A percentile compares a stretch with the other conserved stretches of the same genome.
These are phyloP conservation scores for Drosophila eugracilis DNA, from an alignment of 1,140 invertebrate genomes.

Conservation along the genomic window DNA sequence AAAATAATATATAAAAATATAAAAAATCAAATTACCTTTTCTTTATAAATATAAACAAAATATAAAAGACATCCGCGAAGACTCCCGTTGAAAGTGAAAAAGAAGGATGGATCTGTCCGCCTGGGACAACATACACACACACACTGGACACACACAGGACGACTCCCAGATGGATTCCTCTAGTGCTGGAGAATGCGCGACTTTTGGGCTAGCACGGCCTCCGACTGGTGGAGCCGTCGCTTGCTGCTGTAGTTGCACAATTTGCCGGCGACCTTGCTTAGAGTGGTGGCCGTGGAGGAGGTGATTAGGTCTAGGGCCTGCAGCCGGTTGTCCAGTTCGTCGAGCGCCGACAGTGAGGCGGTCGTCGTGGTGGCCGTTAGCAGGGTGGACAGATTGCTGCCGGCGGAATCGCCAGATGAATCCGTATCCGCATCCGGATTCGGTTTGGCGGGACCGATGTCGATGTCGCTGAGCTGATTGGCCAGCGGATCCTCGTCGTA, in stretches of 20 bases:
- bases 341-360: constrained; percentile 60
- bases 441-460: constrained; percentile 45
- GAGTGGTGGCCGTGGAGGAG: constrained; percentile 69
- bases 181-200: constrained; percentile 71
- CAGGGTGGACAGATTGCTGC: constrained; percentile 44
- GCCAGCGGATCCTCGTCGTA: constrained; percentile 78
- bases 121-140: constrained; percentile 1
- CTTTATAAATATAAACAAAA: not conserved
- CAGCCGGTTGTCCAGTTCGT: constrained; percentile 67
- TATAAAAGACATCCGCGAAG: not conserved
- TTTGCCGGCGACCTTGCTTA: constrained; percentile 68
- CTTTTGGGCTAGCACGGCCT: constrained; percentile 68
- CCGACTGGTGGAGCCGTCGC: constrained; percentile 61
- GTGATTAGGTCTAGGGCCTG: constrained; percentile 69
- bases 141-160: constrained; percentile 1
- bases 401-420: constrained; percentile 28
- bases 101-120: not conserved
- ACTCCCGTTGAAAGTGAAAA: not conserved
- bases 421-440: constrained; percentile 18
- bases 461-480: constrained; percentile 74
- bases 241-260: constrained; percentile 76
- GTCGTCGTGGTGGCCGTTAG: constrained; percentile 46
- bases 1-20: no score
- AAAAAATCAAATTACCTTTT: not conserved
- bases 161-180: not conserved